Percentiles rank a stretch among this genome's conserved stretches.
These are phyloP conservation scores for Stenoptilia bipunctidactyla DNA, from an alignment of 2,888 invertebrate genomes.

Conservation along the genomic window DNA sequence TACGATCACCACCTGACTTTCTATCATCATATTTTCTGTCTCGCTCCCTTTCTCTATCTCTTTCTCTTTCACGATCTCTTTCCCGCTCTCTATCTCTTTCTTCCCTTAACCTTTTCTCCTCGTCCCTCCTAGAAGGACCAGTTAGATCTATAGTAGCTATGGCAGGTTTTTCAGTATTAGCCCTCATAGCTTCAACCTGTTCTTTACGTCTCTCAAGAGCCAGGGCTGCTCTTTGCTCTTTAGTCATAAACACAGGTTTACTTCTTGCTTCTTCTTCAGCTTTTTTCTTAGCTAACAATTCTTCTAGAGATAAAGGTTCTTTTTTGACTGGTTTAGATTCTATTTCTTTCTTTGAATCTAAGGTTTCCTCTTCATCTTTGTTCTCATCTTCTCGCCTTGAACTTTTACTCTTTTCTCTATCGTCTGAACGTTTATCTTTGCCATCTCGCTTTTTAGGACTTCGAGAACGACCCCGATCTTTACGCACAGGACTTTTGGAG, in stretches of 20 bases:
- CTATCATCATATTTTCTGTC: slow-evolving; percentile 64
- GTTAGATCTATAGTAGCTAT: slow-evolving; percentile 58
- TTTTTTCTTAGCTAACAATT: slow-evolving; percentile 94
- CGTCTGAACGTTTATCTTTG: slow-evolving; percentile 50
- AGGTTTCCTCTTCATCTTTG: slow-evolving; percentile 44
- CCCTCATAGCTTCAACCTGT: slow-evolving; percentile 86
- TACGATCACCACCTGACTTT: slow-evolving; percentile 63
- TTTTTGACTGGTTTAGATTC: slow-evolving; percentile 47
- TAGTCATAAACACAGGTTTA: slow-evolving; percentile 97
- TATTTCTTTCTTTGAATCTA: slow-evolving; percentile 46
- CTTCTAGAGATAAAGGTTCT: slow-evolving; percentile 96
- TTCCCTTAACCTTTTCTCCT: slow-evolving; percentile 47
- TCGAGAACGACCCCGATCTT: slow-evolving; percentile 22
- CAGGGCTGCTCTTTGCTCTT: slow-evolving; percentile 92
- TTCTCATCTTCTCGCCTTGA: slow-evolving; percentile 40
- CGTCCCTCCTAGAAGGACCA: slow-evolving; percentile 62
- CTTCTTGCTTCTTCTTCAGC: slow-evolving; percentile 94
- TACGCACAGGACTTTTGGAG: slow-evolving; percentile 29
- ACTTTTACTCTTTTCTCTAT: slow-evolving; percentile 49
- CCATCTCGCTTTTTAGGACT: slow-evolving; percentile 47
- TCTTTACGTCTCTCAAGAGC: slow-evolving; percentile 91
- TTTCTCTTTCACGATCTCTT: slow-evolving; percentile 35
- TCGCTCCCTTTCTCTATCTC: slow-evolving; percentile 61
- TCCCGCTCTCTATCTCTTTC: slow-evolving; percentile 59
- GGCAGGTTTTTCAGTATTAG: slow-evolving; percentile 67